These are phyloP conservation scores for Ailurus styani DNA, from an alignment of 2,113 vertebrate genomes.

Conservation along the genomic window DNA sequence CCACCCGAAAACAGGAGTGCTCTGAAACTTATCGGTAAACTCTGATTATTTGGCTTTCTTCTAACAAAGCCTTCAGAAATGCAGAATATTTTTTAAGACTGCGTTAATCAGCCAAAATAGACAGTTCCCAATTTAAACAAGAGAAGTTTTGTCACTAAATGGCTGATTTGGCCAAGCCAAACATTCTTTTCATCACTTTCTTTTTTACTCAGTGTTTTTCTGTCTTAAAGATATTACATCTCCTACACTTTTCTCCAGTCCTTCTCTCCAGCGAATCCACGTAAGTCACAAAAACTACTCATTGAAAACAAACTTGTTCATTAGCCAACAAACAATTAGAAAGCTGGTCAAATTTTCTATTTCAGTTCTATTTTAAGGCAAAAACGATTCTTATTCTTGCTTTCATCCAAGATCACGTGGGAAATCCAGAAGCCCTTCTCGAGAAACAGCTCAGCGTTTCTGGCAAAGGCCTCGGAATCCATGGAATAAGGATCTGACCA, in stretches of 20 bases:
- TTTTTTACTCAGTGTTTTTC: constrained; percentile 37
- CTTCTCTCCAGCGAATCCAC: constrained; percentile 6
- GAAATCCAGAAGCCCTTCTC: constrained; percentile 10
- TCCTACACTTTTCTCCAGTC: neutral
- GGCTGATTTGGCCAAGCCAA: neutral
- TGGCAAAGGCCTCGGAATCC: neutral
- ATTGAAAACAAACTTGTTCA: constrained; percentile 11
- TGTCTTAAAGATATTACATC: neutral
- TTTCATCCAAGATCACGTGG: neutral
- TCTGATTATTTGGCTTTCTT: constrained; percentile 15
- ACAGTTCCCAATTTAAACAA: constrained; percentile 39
- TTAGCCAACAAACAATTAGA: neutral
- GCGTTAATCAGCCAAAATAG: constrained; percentile 28
- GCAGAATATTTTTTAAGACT: constrained; percentile 35
- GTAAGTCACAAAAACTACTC: constrained; percentile 17
- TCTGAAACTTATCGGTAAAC: constrained; percentile 14
- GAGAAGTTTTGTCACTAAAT: constrained; percentile 15
- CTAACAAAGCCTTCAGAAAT: constrained; percentile 59
- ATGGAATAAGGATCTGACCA: neutral
- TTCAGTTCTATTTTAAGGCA: neutral
- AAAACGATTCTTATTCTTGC: neutral
- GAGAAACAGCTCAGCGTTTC: neutral
- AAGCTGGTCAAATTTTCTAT: neutral
- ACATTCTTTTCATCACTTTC: constrained; percentile 36
- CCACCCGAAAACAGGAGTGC: neutral